phyloP scores from a whole-genome alignment of 2,113 vertebrate genomes.

The Nibea albiflora region DNA sequence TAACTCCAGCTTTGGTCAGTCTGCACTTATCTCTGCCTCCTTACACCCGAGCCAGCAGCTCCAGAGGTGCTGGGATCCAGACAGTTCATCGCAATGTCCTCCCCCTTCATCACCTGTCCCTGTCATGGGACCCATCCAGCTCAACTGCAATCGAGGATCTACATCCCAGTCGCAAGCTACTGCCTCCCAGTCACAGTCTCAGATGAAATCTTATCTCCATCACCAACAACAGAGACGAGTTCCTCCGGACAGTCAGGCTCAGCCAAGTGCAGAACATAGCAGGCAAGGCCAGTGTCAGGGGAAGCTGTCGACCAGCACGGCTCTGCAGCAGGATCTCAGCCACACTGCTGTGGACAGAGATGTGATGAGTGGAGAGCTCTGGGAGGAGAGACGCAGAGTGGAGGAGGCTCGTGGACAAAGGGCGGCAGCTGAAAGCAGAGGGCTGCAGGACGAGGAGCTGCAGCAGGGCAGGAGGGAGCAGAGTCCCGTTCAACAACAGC shows the following conservation, averaged over 20 bases:
- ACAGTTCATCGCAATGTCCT: constrained; percentile 67
- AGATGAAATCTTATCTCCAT: constrained; percentile 78
- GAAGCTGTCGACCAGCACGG: constrained; percentile 38
- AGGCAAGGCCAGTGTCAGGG: constrained; percentile 42
- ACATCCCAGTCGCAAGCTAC: constrained; percentile 77
- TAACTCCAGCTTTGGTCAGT: constrained; percentile 68
- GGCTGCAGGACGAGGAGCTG: constrained; percentile 82
- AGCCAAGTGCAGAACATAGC: constrained; percentile 31
- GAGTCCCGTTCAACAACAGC: constrained; percentile 69
- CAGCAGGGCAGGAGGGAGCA: constrained; percentile 44
- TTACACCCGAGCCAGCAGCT: constrained; percentile 69
- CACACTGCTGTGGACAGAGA: constrained; percentile 55
- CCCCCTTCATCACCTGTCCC: constrained; percentile 55
- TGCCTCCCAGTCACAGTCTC: constrained; percentile 84
- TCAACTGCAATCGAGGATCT: constrained; percentile 57
- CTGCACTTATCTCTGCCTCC: constrained; percentile 64
- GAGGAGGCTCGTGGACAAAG: constrained; percentile 65
- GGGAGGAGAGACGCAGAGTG: constrained; percentile 47
- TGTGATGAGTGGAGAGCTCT: constrained; percentile 50
- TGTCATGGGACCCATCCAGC: constrained; percentile 37
- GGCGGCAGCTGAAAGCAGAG: constrained; percentile 84
- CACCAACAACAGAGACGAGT: constrained; percentile 76
- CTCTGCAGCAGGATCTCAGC: constrained; percentile 77
- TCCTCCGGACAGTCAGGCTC: constrained; percentile 81
- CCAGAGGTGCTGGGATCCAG: constrained; percentile 75